phyloP scores from a whole-genome alignment of 2,888 invertebrate species.

The Nomada ferruginata region DNA sequence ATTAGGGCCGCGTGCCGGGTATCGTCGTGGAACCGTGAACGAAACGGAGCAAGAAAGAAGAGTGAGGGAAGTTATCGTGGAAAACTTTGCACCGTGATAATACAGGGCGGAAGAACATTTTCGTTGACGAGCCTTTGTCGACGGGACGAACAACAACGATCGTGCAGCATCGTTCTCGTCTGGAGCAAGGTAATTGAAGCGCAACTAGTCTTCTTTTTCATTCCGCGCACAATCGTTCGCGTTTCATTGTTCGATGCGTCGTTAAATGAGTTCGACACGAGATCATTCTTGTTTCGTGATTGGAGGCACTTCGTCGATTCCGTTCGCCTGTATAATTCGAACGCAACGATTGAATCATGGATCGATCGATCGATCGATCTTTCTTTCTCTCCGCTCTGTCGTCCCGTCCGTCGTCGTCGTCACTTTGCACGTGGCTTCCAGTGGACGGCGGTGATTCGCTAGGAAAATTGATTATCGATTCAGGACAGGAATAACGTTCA shows the following conservation, averaged over 20 bases:
- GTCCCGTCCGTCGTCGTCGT: not conserved
- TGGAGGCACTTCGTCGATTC: not conserved
- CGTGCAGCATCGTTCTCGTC: conserved; percentile 8
- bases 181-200: conserved; percentile 42
- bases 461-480: not conserved
- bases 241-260: conserved; percentile 18
- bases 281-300: not conserved
- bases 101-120: conserved; percentile 64
- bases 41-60: not conserved
- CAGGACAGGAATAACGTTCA: too few species aligned
- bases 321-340: conserved; percentile 14
- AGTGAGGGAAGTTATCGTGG: not conserved
- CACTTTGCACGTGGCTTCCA: not conserved
- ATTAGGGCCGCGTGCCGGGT: conserved; percentile 3
- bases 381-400: too few species aligned
- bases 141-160: conserved; percentile 4
- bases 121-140: conserved; percentile 63
- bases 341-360: not conserved
- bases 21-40: not conserved
- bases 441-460: not conserved
- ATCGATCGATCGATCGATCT: too few species aligned
- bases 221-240: not conserved
- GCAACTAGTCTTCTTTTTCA: not conserved
- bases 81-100: not conserved
- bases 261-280: conserved; percentile 48